Conservation (phyloP, 2,888 invertebrate species). For the Metopia argyrocephala region DNA sequence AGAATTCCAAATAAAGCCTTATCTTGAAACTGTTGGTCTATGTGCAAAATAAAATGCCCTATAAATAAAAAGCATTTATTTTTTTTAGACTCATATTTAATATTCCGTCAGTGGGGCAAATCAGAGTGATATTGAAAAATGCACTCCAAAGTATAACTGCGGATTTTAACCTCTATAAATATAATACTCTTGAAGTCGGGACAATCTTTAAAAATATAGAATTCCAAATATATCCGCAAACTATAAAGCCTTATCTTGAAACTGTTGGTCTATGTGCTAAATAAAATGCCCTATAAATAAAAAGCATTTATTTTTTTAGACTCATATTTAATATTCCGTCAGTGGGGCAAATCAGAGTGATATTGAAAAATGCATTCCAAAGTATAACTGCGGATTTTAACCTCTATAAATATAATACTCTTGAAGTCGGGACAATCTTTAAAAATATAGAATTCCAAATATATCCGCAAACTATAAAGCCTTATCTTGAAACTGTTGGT, state of each 20-base stretch:
- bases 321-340: conserved; percentile 23
- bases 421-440: too few relatives aligned
- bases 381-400: conserved; percentile 17
- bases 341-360: conserved; percentile 37
- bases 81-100: conserved; percentile 19
- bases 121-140: conserved; percentile 21
- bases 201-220: too few relatives aligned
- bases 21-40: conserved; percentile 12
- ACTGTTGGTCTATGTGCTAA: conserved; percentile 29
- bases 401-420: too few relatives aligned
- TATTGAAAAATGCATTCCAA: conserved; percentile 18
- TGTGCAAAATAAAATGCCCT: conserved; percentile 22
- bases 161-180: too few relatives aligned
- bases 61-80: neutral
- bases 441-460: too few relatives aligned
- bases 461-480: too few relatives aligned
- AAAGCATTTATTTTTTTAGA: conserved; percentile 19
- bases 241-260: neutral
- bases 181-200: too few relatives aligned
- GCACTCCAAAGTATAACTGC: conserved; percentile 33
- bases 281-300: neutral
- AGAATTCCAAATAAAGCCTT: too few relatives aligned
- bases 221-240: too few relatives aligned
- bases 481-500: conserved; percentile 3
- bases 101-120: conserved; percentile 40